Evolutionary conservation across 1,140 invertebrate genomes (phyloP).

Genomic region (Daktulosphaira vitifoliae): DNA sequence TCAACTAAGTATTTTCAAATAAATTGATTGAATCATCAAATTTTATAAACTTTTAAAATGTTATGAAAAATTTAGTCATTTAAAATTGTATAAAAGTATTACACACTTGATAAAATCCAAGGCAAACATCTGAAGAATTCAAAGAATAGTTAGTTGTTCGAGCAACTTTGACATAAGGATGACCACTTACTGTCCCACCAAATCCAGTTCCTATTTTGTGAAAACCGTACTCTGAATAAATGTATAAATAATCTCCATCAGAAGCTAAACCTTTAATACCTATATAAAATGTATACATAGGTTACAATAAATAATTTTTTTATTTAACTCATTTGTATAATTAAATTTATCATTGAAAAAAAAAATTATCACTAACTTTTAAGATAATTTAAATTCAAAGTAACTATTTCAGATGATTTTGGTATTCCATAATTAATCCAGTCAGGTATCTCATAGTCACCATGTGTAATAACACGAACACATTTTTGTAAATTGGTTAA

Average conservation of each 20-base stretch:
- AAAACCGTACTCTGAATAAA: constrained; percentile 67
- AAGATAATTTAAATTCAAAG: constrained; percentile 38
- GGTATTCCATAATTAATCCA: constrained; percentile 72
- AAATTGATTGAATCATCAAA: too few relatives aligned
- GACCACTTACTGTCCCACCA: constrained; percentile 77
- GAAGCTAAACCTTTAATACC: constrained; percentile 57
- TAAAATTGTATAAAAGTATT: too few relatives aligned
- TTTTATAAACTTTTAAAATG: too few relatives aligned
- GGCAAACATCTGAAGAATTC: constrained; percentile 14
- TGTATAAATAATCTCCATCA: constrained; percentile 81
- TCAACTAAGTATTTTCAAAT: too few relatives aligned
- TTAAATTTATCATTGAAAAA: constrained; percentile 42
- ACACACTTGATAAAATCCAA: constrained; percentile 29
- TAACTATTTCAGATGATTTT: constrained; percentile 26
- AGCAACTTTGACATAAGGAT: constrained; percentile 56
- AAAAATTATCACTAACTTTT: constrained; percentile 57
- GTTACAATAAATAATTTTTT: background rate
- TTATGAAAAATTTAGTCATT: too few relatives aligned
- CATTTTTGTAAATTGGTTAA: constrained; percentile 79
- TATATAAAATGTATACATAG: background rate
- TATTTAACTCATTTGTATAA: background rate
- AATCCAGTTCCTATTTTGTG: constrained; percentile 89
- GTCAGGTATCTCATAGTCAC: constrained; percentile 70
- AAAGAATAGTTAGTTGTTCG: constrained; percentile 3
- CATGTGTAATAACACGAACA: constrained; percentile 76